phyloP scores from a whole-genome alignment of 2,113 vertebrate genomes.

The Siniperca knerii region DNA sequence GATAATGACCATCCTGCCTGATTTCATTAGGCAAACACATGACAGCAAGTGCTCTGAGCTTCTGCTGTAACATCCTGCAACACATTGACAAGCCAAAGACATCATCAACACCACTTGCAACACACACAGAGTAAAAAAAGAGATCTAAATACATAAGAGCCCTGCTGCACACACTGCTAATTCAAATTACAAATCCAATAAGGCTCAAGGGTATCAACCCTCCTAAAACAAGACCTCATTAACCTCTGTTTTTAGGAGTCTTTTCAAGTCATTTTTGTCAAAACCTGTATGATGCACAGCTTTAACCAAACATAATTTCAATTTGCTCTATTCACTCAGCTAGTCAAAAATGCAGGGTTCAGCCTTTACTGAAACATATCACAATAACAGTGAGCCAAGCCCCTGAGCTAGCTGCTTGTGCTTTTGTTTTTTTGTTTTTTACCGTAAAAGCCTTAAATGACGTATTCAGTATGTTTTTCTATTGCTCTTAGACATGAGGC shows the following conservation, averaged over 20 bases:
- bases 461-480: conserved; percentile 15
- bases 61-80: conserved; percentile 73
- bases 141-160: conserved; percentile 49
- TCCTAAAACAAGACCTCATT: conserved; percentile 54
- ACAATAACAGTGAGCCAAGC: conserved; percentile 5
- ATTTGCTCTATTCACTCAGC: conserved; percentile 21
- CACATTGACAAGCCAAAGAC: conserved; percentile 58
- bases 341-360: conserved; percentile 18
- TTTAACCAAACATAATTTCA: conserved; percentile 53
- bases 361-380: conserved; percentile 30
- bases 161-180: conserved; percentile 44
- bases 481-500: conserved; percentile 31
- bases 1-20: conserved; percentile 75
- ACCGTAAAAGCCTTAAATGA: conserved; percentile 24
- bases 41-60: conserved; percentile 69
- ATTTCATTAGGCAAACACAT: conserved; percentile 74
- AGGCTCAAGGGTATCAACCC: conserved; percentile 60
- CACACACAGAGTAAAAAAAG: conserved; percentile 36
- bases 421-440: conserved; percentile 4
- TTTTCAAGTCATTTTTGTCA: conserved; percentile 38
- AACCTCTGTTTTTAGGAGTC: conserved; percentile 56
- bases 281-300: conserved; percentile 38
- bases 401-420: conserved; percentile 13
- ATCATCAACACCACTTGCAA: conserved; percentile 46
- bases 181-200: conserved; percentile 72